Evolutionary conservation across 2,797 vertebrate genomes (phyloP), one percentile per base, ranked within the genome.

Genomic region (Hypotaenidia okinawae): DNA sequence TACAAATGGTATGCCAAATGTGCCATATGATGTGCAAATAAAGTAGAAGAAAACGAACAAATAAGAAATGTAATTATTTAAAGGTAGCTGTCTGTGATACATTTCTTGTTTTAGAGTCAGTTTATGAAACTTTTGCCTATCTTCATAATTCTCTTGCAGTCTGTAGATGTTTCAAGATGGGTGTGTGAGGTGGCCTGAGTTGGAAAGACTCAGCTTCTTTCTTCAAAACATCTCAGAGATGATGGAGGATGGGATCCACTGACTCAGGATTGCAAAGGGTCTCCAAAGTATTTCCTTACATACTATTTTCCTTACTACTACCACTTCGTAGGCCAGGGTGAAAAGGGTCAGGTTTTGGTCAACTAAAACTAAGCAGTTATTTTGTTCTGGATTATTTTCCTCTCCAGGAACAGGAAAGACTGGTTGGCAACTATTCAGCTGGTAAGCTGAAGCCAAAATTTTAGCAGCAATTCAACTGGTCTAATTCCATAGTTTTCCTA

Each of bases 401-500:
- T 80, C 52, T 11, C 5, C 23, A 43, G 27, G 32, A 87, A 51
- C 17, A 80, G 57, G 16, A 90, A 87, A 92, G 52, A 61, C 35
- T 55, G 7, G 33, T 37, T 90, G 87, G 78, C 68, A 89, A 58
- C 45, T 64, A 37, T 77, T 93, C 84, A 87, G 25, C 21, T 5
- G 2, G 43, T 61, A 55, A 45, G 16, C 37, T 72, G 47, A 70
- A 94, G 85, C 89, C 57, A 92, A 86, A 93, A 67, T 23, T 91
- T 59, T 86, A 87, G 37, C 51, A 91, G 43, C 2, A 15, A 49
- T 73, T 82, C 35, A 88, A 84, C 15, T 4, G 43, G 1, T 76
- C 91, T 78, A 91, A 54, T 91, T 90, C 57, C 55, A 69, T 21
- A 70, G 55, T 78, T 94, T 84, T 90, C 39, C 69, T 73, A 88